These are phyloP conservation scores for Spondyliosoma cantharus DNA, from an alignment of 2,797 vertebrate genomes.

Conservation along the genomic window DNA sequence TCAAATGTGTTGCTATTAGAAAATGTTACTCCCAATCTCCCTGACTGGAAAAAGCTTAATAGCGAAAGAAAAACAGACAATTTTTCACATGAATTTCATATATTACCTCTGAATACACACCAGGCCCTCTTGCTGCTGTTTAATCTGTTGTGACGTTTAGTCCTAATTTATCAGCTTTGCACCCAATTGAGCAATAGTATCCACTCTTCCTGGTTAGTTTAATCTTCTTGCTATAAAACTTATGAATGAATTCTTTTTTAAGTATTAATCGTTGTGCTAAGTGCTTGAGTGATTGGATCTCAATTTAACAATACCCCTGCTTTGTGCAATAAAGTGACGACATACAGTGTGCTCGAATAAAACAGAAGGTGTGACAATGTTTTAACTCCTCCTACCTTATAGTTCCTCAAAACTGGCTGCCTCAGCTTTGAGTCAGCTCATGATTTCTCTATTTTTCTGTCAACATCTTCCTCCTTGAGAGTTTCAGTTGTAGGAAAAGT, in stretches of 20 bases:
- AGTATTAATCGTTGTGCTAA: not conserved
- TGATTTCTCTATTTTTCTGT: conserved; percentile 36
- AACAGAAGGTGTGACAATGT: not conserved
- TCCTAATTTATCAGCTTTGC: too few species aligned
- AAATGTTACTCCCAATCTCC: not conserved
- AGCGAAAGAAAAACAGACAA: not conserved
- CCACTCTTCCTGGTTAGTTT: not conserved
- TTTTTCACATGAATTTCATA: not conserved
- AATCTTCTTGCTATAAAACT: not conserved
- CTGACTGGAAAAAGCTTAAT: not conserved
- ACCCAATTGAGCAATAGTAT: not conserved
- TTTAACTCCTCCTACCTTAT: conserved; percentile 52
- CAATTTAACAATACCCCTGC: not conserved
- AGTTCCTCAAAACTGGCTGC: conserved; percentile 44
- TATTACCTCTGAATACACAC: not conserved
- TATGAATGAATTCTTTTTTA: not conserved
- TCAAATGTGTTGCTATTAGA: too few species aligned
- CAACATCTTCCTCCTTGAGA: not conserved
- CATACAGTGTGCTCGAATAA: not conserved
- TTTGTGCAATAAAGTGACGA: not conserved
- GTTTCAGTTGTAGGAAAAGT: not conserved
- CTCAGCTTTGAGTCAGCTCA: not conserved
- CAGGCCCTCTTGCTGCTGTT: not conserved
- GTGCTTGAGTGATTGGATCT: not conserved
- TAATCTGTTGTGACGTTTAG: not conserved